phyloP scores from a whole-genome alignment of 2,113 vertebrate species.

The Indicator maculatus region DNA sequence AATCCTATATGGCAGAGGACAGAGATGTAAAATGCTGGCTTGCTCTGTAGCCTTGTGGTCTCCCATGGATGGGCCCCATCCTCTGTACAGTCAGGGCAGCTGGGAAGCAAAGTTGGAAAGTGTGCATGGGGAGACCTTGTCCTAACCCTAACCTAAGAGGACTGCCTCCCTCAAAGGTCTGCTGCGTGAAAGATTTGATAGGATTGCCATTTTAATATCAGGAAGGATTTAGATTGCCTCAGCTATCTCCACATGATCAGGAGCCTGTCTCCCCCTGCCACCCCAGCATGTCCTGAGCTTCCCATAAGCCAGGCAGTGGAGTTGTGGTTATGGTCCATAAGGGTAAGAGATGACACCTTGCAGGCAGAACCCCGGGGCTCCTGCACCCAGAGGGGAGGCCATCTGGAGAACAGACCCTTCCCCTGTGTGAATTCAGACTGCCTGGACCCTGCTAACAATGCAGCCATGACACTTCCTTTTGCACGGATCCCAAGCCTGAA shows the following conservation, averaged over 20 bases:
- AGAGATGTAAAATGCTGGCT: not conserved
- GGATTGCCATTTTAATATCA: not conserved
- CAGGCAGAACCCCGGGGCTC: not conserved
- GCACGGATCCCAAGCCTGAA: not conserved
- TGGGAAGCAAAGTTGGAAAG: not conserved
- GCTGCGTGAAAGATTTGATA: not conserved
- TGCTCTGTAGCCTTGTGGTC: not conserved
- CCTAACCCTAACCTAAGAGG: not conserved
- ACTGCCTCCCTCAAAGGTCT: not conserved
- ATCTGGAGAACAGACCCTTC: not conserved
- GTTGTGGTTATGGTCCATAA: not conserved
- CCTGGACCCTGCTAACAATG: rapidly evolving
- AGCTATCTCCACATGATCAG: rapidly evolving
- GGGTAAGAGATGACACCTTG: not conserved
- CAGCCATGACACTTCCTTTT: not conserved
- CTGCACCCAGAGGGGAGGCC: too few species aligned
- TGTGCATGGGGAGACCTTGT: not conserved
- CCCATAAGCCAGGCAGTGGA: not conserved
- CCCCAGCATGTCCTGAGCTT: not conserved
- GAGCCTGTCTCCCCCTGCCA: not conserved
- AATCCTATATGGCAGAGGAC: not conserved
- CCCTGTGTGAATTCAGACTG: not conserved
- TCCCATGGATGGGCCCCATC: not conserved
- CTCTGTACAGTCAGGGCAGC: not conserved
- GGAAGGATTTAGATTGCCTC: not conserved